Evolutionary conservation across 2,113 vertebrate species (phyloP).

Genomic region (Neolamprologus tretocephalus): DNA sequence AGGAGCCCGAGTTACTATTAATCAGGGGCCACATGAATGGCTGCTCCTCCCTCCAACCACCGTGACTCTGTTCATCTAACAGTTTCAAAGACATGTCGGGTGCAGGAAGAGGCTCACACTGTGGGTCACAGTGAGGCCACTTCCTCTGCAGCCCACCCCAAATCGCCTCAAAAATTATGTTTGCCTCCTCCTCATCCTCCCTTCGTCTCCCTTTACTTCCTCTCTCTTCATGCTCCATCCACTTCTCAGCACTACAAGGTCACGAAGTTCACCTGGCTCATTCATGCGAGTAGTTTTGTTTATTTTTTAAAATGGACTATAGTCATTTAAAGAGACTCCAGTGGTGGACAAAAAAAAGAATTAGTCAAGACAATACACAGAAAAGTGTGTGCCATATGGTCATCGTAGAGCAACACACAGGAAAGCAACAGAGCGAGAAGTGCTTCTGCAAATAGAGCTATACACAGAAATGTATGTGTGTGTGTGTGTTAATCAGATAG

Average conservation of each 20-base stretch:
- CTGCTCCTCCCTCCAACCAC: conserved; percentile 26
- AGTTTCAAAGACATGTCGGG: conserved; percentile 49
- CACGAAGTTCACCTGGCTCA: background rate
- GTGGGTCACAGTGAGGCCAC: conserved; percentile 53
- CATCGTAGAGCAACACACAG: background rate
- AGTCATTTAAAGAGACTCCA: background rate
- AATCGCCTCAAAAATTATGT: background rate
- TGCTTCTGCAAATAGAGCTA: background rate
- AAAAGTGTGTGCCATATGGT: background rate
- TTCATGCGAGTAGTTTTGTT: background rate
- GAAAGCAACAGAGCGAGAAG: background rate
- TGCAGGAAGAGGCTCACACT: conserved; percentile 20
- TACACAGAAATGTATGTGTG: background rate
- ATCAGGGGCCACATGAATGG: conserved; percentile 43
- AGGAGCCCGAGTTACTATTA: conserved; percentile 31
- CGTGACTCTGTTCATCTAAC: conserved; percentile 23
- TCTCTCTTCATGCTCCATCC: background rate
- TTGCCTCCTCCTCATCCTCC: conserved; percentile 5
- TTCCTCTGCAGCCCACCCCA: conserved; percentile 51
- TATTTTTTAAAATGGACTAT: background rate
- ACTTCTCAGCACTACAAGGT: background rate
- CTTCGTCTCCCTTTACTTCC: conserved; percentile 17
- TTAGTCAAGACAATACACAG: background rate
- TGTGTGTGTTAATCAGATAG: background rate
- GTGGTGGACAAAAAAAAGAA: background rate